A percentile compares a stretch with the other conserved stretches of the same genome.
These are phyloP conservation scores for Scylla paramamosain DNA, from an alignment of 1,140 invertebrate species.

Conservation along the genomic window DNA sequence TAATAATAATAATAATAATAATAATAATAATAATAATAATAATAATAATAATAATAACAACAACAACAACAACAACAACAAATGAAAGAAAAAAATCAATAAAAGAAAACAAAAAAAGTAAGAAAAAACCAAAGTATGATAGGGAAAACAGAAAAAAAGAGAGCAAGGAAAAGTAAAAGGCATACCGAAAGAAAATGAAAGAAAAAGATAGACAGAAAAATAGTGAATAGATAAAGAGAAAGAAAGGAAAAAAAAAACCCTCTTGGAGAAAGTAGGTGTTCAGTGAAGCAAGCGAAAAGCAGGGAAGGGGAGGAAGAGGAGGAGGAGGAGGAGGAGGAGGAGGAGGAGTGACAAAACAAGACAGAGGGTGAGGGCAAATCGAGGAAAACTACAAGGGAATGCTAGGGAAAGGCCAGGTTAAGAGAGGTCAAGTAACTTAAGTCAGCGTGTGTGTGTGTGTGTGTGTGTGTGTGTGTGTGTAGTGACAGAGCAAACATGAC, in stretches of 20 bases:
- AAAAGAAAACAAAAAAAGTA: too few relatives aligned
- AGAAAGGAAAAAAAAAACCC: background rate
- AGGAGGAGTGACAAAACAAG: background rate
- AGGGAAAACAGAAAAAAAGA: too few relatives aligned
- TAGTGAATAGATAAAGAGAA: background rate
- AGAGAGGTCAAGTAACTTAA: background rate
- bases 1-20: too few relatives aligned
- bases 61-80: too few relatives aligned
- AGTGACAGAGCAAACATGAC: background rate
- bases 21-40: too few relatives aligned
- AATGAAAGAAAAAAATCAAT: too few relatives aligned
- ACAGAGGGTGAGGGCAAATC: background rate
- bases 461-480: slow-evolving; percentile 13
- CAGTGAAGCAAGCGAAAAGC: background rate
- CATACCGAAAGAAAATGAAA: too few relatives aligned
- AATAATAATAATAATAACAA: too few relatives aligned
- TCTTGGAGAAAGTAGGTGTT: background rate
- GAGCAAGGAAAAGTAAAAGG: too few relatives aligned
- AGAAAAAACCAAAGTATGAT: too few relatives aligned
- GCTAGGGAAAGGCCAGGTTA: background rate
- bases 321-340: slow-evolving; percentile 8
- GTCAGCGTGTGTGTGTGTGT: background rate
- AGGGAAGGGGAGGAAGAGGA: background rate
- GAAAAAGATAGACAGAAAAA: background rate
- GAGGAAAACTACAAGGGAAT: background rate